Percentiles rank a stretch among this genome's conserved stretches.
These are phyloP conservation scores for Siniperca chuatsi DNA, from an alignment of 2,113 vertebrate species.

Conservation along the genomic window DNA sequence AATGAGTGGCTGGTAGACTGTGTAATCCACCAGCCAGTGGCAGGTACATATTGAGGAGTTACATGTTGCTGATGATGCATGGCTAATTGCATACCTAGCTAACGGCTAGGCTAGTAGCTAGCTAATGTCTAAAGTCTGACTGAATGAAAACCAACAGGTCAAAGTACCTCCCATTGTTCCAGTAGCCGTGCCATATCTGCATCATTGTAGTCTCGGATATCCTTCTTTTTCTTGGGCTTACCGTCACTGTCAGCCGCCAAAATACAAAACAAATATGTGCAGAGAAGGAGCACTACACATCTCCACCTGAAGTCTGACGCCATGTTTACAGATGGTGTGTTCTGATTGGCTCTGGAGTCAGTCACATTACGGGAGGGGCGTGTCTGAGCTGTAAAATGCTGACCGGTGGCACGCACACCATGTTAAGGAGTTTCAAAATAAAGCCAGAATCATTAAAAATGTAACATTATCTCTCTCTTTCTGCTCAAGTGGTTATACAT, in stretches of 20 bases:
- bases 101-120: conserved; percentile 20
- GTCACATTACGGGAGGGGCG: conserved; percentile 60
- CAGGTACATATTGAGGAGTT: background rate
- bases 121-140: background rate
- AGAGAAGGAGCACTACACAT: conserved; percentile 72
- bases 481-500: background rate
- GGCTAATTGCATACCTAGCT: background rate
- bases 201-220: conserved; percentile 97
- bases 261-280: conserved; percentile 48
- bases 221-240: conserved; percentile 89
- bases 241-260: conserved; percentile 61
- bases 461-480: background rate
- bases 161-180: conserved; percentile 95
- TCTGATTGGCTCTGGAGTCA: conserved; percentile 69
- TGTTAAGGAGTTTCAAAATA: conserved; percentile 48
- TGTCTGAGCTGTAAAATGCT: background rate
- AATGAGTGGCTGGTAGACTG: too few relatives aligned
- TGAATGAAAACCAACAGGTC: background rate
- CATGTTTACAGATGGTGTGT: conserved; percentile 78
- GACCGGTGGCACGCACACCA: too few relatives aligned
- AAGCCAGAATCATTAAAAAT: background rate
- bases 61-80: background rate
- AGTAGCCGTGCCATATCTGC: conserved; percentile 96
- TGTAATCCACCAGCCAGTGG: too few relatives aligned
- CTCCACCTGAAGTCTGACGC: conserved; percentile 69